phyloP scores from a whole-genome alignment of 1,140 invertebrate genomes.

The Capitella teleta region DNA sequence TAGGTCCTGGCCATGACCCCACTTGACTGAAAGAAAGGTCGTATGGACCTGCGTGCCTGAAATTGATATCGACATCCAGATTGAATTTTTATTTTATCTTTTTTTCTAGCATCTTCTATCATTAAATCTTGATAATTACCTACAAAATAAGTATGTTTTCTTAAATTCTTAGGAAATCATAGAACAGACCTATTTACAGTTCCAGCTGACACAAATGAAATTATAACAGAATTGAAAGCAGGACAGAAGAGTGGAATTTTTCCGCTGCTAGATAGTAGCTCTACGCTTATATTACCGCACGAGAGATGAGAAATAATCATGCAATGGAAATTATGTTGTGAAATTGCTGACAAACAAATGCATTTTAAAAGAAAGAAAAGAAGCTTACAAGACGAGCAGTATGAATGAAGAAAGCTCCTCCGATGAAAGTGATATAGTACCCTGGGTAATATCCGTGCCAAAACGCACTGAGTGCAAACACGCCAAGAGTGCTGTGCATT shows the following conservation, averaged over 20 bases:
- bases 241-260: conserved; percentile 10
- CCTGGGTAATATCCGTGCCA: conserved; percentile 97
- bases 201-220: not conserved
- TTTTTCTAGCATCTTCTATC: no score
- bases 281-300: not conserved
- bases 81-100: no score
- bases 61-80: no score
- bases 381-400: conserved; percentile 61
- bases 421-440: conserved; percentile 90
- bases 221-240: not conserved
- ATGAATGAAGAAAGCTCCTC: conserved; percentile 73
- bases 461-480: conserved; percentile 77
- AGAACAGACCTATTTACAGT: no score
- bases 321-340: not conserved
- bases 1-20: no score
- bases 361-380: conserved; percentile 1
- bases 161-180: no score
- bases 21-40: no score
- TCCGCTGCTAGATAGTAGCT: not conserved
- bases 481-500: conserved; percentile 49
- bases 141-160: no score
- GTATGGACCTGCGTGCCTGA: no score
- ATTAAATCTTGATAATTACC: no score
- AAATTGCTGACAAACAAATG: not conserved
- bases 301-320: not conserved